A percentile compares a stretch with the other conserved stretches of the same genome.
These are phyloP conservation scores for Asteroscopus sphinx DNA, from an alignment of 2,888 invertebrate genomes.

Conservation along the genomic window DNA sequence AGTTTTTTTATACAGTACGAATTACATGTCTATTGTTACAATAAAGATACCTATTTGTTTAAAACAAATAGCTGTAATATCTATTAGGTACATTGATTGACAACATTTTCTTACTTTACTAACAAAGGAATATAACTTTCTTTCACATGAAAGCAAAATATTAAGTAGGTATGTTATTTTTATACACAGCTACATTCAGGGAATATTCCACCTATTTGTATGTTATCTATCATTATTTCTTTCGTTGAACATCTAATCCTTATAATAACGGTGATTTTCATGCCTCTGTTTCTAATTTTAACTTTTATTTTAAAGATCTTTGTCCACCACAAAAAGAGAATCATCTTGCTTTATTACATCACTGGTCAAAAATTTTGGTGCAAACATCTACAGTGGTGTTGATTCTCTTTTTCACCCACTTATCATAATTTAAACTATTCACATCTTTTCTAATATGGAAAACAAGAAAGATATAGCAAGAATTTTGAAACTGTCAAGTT, in stretches of 20 bases:
- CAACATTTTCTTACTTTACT: constrained; percentile 11
- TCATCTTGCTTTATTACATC: background rate
- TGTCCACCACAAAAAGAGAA: no score
- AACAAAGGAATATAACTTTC: constrained; percentile 8
- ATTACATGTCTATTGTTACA: background rate
- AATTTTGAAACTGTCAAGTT: no score
- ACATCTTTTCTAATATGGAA: no score
- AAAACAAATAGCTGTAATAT: constrained; percentile 27
- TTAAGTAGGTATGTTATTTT: constrained; percentile 28
- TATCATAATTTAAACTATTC: no score
- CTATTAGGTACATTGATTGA: constrained; percentile 30
- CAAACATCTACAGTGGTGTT: no score
- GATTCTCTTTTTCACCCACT: no score
- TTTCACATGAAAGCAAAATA: constrained; percentile 2
- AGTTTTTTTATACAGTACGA: background rate
- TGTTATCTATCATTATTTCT: background rate
- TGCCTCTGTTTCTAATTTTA: background rate
- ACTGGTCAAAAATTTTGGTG: constrained; percentile 4
- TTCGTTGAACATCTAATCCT: background rate
- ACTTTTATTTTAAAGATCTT: no score
- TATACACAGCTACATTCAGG: background rate
- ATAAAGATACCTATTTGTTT: constrained; percentile 28
- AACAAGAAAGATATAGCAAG: no score
- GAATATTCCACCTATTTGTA: background rate
- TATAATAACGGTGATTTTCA: background rate